phyloP scores from a whole-genome alignment of 2,797 vertebrate species.

The Coracias cyanogaster region DNA sequence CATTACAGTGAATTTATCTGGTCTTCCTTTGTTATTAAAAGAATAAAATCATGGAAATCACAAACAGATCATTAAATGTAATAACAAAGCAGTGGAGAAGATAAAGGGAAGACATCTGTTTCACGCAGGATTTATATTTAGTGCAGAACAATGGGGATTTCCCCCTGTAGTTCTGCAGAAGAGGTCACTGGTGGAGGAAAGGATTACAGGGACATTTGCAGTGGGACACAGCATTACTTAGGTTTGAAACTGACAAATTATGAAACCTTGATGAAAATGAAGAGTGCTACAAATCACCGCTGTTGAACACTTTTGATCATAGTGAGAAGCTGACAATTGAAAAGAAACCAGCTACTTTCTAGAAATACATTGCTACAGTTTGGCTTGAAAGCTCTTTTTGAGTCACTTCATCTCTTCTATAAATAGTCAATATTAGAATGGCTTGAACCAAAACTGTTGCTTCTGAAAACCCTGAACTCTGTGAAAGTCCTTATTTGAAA shows the following conservation, averaged over 20 bases:
- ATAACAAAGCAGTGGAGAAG: constrained; percentile 66
- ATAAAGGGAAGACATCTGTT: constrained; percentile 67
- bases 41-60: constrained; percentile 56
- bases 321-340: constrained; percentile 44
- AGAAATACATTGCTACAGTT: constrained; percentile 57
- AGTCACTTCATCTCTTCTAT: not conserved
- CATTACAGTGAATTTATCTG: constrained; percentile 52
- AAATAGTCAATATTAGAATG: constrained; percentile 21
- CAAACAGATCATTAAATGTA: constrained; percentile 74
- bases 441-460: not conserved
- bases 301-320: constrained; percentile 62
- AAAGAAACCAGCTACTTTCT: constrained; percentile 53
- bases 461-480: not conserved
- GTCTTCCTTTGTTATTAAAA: constrained; percentile 64
- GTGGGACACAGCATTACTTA: constrained; percentile 39
- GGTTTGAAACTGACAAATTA: constrained; percentile 36
- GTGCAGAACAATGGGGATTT: constrained; percentile 24
- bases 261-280: constrained; percentile 56
- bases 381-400: constrained; percentile 30
- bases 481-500: not conserved
- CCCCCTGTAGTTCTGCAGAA: constrained; percentile 24
- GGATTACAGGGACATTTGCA: constrained; percentile 56
- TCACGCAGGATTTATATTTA: constrained; percentile 75
- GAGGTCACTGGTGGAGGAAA: constrained; percentile 36
- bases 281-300: constrained; percentile 49